Conservation (phyloP, 2,113 vertebrate genomes). For the Chaetops frenatus region DNA sequence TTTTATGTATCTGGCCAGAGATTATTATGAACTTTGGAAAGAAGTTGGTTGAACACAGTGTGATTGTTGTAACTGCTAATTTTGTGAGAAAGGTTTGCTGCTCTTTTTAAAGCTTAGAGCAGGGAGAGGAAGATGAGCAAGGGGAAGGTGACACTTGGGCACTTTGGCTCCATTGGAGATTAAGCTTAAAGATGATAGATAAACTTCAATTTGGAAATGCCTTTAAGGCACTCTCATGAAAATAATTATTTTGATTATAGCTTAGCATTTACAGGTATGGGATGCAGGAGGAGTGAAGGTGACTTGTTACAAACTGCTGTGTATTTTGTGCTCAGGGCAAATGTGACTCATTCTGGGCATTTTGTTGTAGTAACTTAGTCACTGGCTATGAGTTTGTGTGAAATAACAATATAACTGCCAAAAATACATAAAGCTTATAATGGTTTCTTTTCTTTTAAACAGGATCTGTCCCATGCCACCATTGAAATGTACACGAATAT, state of each 20-base stretch:
- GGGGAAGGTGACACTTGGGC: neutral
- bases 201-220: neutral
- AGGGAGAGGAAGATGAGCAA: neutral
- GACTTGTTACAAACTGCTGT: neutral
- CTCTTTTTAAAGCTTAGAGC: neutral
- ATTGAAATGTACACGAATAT: conserved; percentile 94
- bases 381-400: neutral
- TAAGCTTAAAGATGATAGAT: neutral
- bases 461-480: conserved; percentile 93
- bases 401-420: neutral
- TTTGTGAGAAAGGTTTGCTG: neutral
- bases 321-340: neutral
- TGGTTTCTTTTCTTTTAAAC: conserved; percentile 12
- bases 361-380: neutral
- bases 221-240: neutral
- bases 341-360: neutral
- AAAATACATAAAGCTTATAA: neutral
- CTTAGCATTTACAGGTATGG: neutral
- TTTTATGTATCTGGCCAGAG: neutral
- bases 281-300: neutral
- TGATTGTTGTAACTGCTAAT: neutral
- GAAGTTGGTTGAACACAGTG: neutral
- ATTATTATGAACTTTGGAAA: neutral
- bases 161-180: neutral
- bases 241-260: neutral